A percentile compares a stretch with the other conserved stretches of the same genome.
Evolutionary conservation across 2,797 vertebrate genomes (phyloP).

Genomic region (Cichlasoma orientale): DNA sequence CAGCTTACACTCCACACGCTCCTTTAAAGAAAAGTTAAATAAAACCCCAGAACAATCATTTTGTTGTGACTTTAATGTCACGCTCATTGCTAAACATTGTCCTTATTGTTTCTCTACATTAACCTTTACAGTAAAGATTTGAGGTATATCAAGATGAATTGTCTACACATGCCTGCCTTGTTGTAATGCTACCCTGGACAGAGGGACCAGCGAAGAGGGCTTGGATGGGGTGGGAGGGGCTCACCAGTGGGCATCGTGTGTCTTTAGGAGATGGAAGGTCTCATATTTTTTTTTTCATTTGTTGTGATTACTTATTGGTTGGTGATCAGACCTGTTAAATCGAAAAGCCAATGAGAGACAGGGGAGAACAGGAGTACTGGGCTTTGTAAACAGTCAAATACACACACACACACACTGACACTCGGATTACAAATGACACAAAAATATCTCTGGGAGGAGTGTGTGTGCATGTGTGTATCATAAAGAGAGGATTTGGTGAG

Average conservation of each 20-base stretch:
- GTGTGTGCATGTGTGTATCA: constrained; percentile 63
- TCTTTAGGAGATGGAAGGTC: not conserved
- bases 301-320: constrained; percentile 33
- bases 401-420: constrained; percentile 62
- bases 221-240: constrained; percentile 63
- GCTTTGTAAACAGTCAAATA: constrained; percentile 68
- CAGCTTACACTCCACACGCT: constrained; percentile 46
- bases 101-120: constrained; percentile 87
- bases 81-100: constrained; percentile 79
- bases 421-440: constrained; percentile 81
- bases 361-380: constrained; percentile 30
- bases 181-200: constrained; percentile 71
- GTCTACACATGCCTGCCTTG: constrained; percentile 89
- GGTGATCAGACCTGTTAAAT: constrained; percentile 24
- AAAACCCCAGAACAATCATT: constrained; percentile 85
- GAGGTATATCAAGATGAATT: constrained; percentile 99
- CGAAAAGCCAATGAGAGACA: constrained; percentile 44
- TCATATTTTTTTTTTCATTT: accelerated
- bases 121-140: constrained; percentile 99
- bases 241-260: constrained; percentile 23
- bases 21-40: constrained; percentile 30
- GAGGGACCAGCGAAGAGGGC: constrained; percentile 82
- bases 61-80: constrained; percentile 74
- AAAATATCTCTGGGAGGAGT: constrained; percentile 83
- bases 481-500: not conserved